Percentiles rank a stretch among this genome's conserved stretches.
Conservation (phyloP, 2,113 vertebrate species). For the Solea senegalensis region DNA sequence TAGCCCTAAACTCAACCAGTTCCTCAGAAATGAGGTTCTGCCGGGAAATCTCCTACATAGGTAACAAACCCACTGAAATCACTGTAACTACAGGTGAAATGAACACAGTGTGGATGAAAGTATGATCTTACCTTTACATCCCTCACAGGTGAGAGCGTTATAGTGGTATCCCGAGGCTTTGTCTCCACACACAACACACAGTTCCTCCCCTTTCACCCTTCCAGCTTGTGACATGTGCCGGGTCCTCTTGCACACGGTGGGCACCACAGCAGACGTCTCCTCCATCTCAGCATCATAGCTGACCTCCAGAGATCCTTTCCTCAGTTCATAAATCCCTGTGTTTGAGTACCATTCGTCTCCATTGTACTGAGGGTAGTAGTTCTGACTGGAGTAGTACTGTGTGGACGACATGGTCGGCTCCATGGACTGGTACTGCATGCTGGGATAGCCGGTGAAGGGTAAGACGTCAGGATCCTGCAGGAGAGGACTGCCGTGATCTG, state of each 20-base stretch:
- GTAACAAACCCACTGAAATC: no score
- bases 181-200: slow-evolving; percentile 98
- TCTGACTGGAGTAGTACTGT: slow-evolving; percentile 88
- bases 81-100: background rate
- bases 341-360: slow-evolving; percentile 93
- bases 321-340: slow-evolving; percentile 87
- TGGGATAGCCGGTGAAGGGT: slow-evolving; percentile 86
- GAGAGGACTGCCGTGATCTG: slow-evolving; percentile 87
- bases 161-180: slow-evolving; percentile 98
- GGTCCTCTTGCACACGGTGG: slow-evolving; percentile 84
- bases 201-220: slow-evolving; percentile 91
- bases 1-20: no score
- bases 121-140: slow-evolving; percentile 91
- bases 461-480: slow-evolving; percentile 88
- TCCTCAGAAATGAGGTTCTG: no score
- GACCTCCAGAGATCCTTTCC: slow-evolving; percentile 86
- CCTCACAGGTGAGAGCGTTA: slow-evolving; percentile 97
- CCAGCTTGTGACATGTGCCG: slow-evolving; percentile 82
- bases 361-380: slow-evolving; percentile 87
- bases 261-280: slow-evolving; percentile 74
- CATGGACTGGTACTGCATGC: slow-evolving; percentile 85
- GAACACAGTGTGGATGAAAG: background rate
- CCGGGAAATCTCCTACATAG: no score
- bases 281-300: slow-evolving; percentile 85
- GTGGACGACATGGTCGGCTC: slow-evolving; percentile 86